Evolutionary conservation across 2,797 vertebrate species (phyloP), one percentile per base, ranked within the genome.

Genomic region (Lacerta agilis): DNA sequence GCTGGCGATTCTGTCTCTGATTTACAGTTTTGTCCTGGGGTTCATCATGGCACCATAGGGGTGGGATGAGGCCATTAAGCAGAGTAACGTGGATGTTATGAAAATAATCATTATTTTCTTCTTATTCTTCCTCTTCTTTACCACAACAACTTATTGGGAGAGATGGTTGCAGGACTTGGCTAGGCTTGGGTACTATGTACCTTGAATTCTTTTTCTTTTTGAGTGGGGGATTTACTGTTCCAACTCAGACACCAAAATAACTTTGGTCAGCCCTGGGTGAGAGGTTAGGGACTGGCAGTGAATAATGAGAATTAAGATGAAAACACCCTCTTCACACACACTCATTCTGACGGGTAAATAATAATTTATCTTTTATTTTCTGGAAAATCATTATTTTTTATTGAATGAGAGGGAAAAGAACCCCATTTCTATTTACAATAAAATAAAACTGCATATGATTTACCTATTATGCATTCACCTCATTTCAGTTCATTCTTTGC

Each of bases 401-500:
- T 29, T n/a, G 58, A 8, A 41, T 29, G 55, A 80, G 29, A 36
- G 10, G 15, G 43, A 38, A 17, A 79, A 66, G n/a, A 66, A 29
- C 69, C 43, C 11, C 25, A 81, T 5, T 38, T 71, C 23, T 78
- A 55, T 86, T 45, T 49, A 64, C 29, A 72, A 43, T 71, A 78
- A 61, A 72, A 18, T 43, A 82, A 71, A 36, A 79, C 7, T 17
- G 15, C 15, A 27, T 67, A 8, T 77, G n/a, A 67, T 76, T 49
- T 83, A 61, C 18, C 45, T 72, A 29, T 61, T 27, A 29, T 64
- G 10, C 23, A 58, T 27, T 69, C 41, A 77, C 29, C 38, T 58
- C 49, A 61, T 78, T 78, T 82, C 41, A 78, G n/a, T 61, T 85
- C 90, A 67, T 36, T 76, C 82, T 86, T 87, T 81, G 38, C 38